These are phyloP conservation scores for Heliocidaris erythrogramma DNA, from an alignment of 35 echinoderm and acorn worm species.

Conservation along the genomic window DNA sequence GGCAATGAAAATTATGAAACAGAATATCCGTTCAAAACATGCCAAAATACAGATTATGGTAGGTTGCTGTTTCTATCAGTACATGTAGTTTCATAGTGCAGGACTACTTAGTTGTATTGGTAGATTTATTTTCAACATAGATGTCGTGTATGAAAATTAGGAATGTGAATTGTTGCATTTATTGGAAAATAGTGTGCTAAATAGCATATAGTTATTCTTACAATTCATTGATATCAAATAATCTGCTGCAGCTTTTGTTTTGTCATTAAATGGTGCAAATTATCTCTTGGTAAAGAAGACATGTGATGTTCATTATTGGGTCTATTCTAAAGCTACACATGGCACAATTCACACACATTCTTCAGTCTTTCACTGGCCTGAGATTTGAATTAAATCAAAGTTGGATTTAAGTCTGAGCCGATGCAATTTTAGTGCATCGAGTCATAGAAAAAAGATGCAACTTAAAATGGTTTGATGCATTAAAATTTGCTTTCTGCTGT, in stretches of 20 bases:
- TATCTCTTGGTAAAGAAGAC: background rate
- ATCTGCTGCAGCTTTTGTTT: background rate
- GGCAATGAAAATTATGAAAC: background rate
- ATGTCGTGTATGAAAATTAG: background rate
- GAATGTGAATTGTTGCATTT: background rate
- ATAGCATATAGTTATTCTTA: background rate
- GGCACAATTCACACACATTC: background rate
- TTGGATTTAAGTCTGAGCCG: background rate
- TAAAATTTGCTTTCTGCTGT: too few relatives aligned
- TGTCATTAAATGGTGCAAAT: constrained; percentile 15
- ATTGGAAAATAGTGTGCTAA: background rate
- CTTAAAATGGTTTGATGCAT: too few relatives aligned
- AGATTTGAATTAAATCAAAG: background rate
- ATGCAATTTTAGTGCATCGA: too few relatives aligned
- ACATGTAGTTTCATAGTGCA: background rate
- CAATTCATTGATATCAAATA: too few relatives aligned
- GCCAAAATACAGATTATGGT: background rate
- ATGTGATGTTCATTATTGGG: background rate
- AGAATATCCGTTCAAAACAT: background rate
- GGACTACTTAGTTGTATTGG: background rate
- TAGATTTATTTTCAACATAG: background rate
- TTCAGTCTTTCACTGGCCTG: background rate
- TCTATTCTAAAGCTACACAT: background rate
- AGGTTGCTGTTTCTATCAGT: background rate
- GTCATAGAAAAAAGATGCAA: too few relatives aligned